Evolutionary conservation across 1,140 invertebrate genomes (phyloP).

Genomic region (Drosophila pallidifrons): DNA sequence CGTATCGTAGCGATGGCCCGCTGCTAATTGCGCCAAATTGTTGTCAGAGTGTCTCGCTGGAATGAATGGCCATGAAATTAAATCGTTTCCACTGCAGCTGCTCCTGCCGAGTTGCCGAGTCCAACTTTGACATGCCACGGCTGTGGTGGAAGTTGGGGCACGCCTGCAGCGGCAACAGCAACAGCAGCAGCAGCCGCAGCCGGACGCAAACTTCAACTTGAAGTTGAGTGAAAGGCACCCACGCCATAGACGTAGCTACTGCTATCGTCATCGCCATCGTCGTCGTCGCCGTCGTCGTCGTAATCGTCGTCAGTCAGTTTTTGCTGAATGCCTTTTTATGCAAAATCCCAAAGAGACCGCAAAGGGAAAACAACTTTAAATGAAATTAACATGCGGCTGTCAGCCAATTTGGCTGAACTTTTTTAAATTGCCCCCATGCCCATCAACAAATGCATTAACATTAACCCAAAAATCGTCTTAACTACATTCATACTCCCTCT

Average conservation of each 20-base stretch:
- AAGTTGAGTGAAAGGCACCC: constrained; percentile 77
- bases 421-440: constrained; percentile 71
- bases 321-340: constrained; percentile 38
- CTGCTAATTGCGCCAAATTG: constrained; percentile 71
- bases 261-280: constrained; percentile 21
- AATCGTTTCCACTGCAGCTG: constrained; percentile 69
- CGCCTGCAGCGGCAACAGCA: constrained; percentile 6
- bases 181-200: constrained; percentile 8
- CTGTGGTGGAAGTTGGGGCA: constrained; percentile 14
- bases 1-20: constrained; percentile 14
- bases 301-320: constrained; percentile 20
- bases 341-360: constrained; percentile 46
- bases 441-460: constrained; percentile 76
- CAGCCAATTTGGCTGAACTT: constrained; percentile 77
- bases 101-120: constrained; percentile 41
- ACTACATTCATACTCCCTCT: constrained; percentile 22
- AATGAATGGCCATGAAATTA: constrained; percentile 78
- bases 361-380: constrained; percentile 77
- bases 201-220: constrained; percentile 40
- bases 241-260: constrained; percentile 42
- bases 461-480: constrained; percentile 71
- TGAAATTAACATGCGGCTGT: constrained; percentile 78
- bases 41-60: constrained; percentile 34
- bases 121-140: constrained; percentile 73
- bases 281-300: constrained; percentile 5